Conservation (phyloP, 92 coral and sea anemone genomes). For the Phenganax marumi region DNA sequence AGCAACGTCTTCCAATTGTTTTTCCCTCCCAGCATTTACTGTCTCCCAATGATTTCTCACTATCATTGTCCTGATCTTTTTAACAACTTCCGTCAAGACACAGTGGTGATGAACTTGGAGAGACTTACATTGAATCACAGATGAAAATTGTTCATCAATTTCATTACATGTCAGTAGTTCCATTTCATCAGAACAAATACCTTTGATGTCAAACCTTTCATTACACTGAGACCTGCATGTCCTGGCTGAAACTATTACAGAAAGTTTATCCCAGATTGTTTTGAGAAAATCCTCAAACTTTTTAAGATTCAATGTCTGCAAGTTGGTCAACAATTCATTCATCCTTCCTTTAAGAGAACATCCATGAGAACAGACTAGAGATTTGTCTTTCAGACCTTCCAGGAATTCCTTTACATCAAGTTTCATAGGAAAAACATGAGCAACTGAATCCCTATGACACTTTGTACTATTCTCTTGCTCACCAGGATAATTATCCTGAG, state of each 20-base stretch:
- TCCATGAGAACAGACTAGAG: constrained; percentile 19
- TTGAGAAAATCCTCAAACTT: neutral
- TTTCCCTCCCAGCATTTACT: neutral
- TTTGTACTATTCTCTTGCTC: neutral
- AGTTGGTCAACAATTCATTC: constrained; percentile 3
- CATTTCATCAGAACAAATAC: constrained; percentile 13
- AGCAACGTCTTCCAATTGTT: neutral
- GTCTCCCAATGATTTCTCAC: neutral
- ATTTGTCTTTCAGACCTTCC: neutral
- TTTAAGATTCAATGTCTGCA: constrained; percentile 1
- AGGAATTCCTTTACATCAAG: constrained; percentile 11
- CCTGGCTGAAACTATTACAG: neutral
- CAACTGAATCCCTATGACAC: neutral
- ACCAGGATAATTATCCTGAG: neutral
- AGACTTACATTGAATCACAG: neutral
- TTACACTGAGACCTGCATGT: neutral
- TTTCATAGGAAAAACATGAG: neutral
- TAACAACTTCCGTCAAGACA: constrained; percentile 20
- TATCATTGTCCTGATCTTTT: constrained; percentile 1
- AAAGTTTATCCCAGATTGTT: neutral
- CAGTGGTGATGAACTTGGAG: constrained; percentile 15
- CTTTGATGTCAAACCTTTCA: constrained; percentile 18
- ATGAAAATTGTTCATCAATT: constrained; percentile 4
- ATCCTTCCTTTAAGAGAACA: constrained; percentile 4
- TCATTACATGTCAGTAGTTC: constrained; percentile 19